phyloP scores from a whole-genome alignment of 2,797 vertebrate genomes.

The Novumbra hubbsi region DNA sequence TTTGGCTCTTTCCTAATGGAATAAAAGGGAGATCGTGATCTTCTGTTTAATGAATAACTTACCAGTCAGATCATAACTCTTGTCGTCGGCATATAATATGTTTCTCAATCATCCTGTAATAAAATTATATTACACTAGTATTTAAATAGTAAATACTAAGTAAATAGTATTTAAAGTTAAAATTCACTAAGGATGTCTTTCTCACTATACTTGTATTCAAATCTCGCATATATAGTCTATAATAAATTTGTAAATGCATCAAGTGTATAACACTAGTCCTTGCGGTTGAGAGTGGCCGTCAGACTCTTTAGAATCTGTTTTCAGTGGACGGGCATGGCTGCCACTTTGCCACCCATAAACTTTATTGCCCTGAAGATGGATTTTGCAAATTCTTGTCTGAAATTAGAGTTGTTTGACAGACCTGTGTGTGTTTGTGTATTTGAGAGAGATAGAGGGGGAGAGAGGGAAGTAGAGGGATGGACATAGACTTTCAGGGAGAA shows the following conservation, averaged over 20 bases:
- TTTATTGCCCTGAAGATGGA: slow-evolving; percentile 49
- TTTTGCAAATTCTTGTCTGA: slow-evolving; percentile 19
- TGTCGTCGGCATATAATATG: background rate
- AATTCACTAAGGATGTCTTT: slow-evolving; percentile 15
- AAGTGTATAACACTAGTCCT: slow-evolving; percentile 43
- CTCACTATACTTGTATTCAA: slow-evolving; percentile 37
- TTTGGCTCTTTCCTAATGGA: slow-evolving; percentile 8
- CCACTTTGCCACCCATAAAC: slow-evolving; percentile 52
- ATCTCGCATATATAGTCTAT: slow-evolving; percentile 52
- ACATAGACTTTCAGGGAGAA: too few species aligned
- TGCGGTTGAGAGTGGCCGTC: slow-evolving; percentile 52
- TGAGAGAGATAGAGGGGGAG: background rate
- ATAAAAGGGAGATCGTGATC: slow-evolving; percentile 25
- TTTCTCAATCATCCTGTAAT: slow-evolving; percentile 5
- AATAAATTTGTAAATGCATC: slow-evolving; percentile 36
- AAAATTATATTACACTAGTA: slow-evolving; percentile 27
- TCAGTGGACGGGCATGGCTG: slow-evolving; percentile 37
- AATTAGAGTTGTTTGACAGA: slow-evolving; percentile 17
- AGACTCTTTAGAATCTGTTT: slow-evolving; percentile 52
- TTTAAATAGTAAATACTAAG: too few species aligned
- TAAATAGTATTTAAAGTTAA: too few species aligned
- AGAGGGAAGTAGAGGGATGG: background rate
- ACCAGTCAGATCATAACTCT: slow-evolving; percentile 12
- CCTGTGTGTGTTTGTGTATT: background rate
- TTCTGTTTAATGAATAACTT: slow-evolving; percentile 12